Evolutionary conservation across 2,797 vertebrate species (phyloP).

Genomic region (Parauchenoglanis ngamensis): DNA sequence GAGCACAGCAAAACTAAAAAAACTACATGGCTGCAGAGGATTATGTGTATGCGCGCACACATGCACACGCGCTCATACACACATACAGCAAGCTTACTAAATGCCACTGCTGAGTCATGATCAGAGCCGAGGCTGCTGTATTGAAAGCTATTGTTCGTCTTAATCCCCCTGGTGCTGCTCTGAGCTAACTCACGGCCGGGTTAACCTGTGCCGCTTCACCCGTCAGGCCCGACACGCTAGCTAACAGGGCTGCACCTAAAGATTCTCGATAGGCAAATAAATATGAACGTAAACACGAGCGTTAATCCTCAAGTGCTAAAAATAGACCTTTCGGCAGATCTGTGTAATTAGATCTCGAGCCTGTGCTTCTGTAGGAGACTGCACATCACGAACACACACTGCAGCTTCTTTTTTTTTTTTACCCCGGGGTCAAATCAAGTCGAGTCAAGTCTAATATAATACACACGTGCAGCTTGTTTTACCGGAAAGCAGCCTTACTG

Average conservation of each 20-base stretch:
- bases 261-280: neutral
- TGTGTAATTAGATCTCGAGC: neutral
- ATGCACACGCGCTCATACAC: neutral
- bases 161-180: constrained; percentile 59
- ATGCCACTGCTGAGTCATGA: constrained; percentile 65
- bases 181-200: constrained; percentile 39
- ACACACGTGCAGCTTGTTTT: neutral
- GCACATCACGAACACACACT: constrained; percentile 4
- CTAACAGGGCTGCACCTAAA: neutral
- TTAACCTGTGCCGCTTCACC: constrained; percentile 38
- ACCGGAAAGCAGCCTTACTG: constrained; percentile 16
- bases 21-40: constrained; percentile 13
- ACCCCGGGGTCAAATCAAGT: neutral
- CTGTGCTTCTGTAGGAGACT: neutral
- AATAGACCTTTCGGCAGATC: neutral
- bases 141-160: constrained; percentile 61
- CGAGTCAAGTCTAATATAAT: neutral
- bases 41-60: constrained; percentile 27
- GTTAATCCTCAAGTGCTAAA: neutral
- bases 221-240: constrained; percentile 32
- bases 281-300: constrained; percentile 7
- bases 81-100: constrained; percentile 58
- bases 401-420: neutral
- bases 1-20: neutral
- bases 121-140: constrained; percentile 58